These are phyloP conservation scores for Cyphomyrmex costatus DNA, from an alignment of 1,140 invertebrate genomes.

Conservation along the genomic window DNA sequence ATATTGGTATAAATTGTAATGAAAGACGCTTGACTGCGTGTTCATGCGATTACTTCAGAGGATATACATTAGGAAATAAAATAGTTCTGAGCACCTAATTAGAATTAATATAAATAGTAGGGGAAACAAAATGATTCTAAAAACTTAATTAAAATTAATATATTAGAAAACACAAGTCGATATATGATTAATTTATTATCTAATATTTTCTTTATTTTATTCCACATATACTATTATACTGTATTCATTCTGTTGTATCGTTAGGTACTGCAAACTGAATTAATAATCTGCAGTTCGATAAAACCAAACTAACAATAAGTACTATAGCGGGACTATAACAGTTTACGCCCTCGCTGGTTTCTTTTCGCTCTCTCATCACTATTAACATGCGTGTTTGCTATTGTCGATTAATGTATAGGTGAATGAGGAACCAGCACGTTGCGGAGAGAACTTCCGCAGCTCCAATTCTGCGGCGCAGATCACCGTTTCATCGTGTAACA, in stretches of 20 bases:
- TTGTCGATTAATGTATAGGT: constrained; percentile 21
- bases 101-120: not conserved
- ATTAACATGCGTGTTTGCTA: constrained; percentile 17
- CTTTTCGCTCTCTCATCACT: constrained; percentile 13
- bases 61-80: not conserved
- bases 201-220: not conserved
- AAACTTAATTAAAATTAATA: not conserved
- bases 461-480: constrained; percentile 23
- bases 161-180: not conserved
- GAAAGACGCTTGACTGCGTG: constrained; percentile 25
- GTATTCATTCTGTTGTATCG: not conserved
- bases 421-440: constrained; percentile 4
- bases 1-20: not conserved
- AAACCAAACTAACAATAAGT: no score
- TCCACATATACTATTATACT: not conserved
- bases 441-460: constrained; percentile 56
- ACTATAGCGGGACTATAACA: not conserved
- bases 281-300: not conserved
- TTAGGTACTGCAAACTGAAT: not conserved
- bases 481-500: constrained; percentile 36
- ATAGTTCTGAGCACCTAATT: not conserved
- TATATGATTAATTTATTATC: not conserved
- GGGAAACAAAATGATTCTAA: not conserved
- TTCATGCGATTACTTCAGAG: not conserved
- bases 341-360: not conserved